Percentiles rank a stretch among this genome's conserved stretches.
These are phyloP conservation scores for Chorisops tibialis DNA, from an alignment of 2,888 invertebrate species.

Conservation along the genomic window DNA sequence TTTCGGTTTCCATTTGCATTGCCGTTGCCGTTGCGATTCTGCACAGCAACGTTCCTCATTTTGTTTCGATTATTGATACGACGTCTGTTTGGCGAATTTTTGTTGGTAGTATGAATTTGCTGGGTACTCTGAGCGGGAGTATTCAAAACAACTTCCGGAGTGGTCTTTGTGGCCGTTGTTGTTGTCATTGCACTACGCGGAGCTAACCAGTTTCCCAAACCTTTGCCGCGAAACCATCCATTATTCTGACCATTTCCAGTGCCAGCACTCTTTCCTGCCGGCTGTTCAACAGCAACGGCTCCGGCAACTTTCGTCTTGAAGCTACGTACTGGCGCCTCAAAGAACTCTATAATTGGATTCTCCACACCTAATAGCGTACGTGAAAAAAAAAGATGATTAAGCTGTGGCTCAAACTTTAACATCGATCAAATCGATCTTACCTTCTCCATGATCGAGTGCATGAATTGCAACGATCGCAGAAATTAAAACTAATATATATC, in stretches of 20 bases:
- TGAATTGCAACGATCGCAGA: constrained; percentile 8
- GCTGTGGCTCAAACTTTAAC: not conserved
- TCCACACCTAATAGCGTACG: constrained; percentile 16
- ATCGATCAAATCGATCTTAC: not conserved
- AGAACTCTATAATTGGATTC: constrained; percentile 32
- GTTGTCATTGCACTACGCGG: not conserved
- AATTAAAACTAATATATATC: not conserved
- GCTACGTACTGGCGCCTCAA: constrained; percentile 31
- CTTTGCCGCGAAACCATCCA: constrained; percentile 17
- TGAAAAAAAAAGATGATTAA: constrained; percentile 8
- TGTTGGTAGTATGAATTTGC: not conserved
- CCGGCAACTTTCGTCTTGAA: constrained; percentile 25
- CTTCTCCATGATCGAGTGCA: constrained; percentile 16
- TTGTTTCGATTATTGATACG: constrained; percentile 6
- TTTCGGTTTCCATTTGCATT: constrained; percentile 3
- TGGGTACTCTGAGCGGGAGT: not conserved
- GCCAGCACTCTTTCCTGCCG: constrained; percentile 20
- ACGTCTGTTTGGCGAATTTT: not conserved
- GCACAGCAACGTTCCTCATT: not conserved
- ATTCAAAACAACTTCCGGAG: constrained; percentile 7
- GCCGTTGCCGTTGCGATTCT: not conserved
- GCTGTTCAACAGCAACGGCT: constrained; percentile 14
- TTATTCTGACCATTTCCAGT: not conserved
- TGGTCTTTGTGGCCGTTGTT: constrained; percentile 1
- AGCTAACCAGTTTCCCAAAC: constrained; percentile 8